Percentiles rank a stretch among this genome's conserved stretches.
Conservation (phyloP, 2,888 invertebrate genomes). For the Eupithecia centaureata region DNA sequence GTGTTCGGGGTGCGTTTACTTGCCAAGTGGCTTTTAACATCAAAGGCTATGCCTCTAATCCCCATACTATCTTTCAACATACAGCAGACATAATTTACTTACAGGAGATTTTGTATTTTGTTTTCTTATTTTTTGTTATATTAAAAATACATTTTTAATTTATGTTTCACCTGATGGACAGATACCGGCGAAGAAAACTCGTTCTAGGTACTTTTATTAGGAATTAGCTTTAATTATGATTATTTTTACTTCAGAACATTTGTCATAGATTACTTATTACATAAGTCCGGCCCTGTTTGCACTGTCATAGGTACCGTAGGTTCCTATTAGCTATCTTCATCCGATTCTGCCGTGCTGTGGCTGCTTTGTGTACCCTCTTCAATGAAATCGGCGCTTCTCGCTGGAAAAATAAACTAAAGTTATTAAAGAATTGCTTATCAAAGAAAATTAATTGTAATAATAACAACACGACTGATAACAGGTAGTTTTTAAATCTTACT, state of each 20-base stretch:
- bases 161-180: too few species aligned
- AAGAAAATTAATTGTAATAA: too few species aligned
- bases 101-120: too few species aligned
- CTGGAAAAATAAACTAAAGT: not conserved
- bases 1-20: slow-evolving; percentile 62
- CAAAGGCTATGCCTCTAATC: slow-evolving; percentile 62
- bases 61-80: slow-evolving; percentile 1
- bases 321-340: not conserved
- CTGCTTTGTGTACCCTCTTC: not conserved
- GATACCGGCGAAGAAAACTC: too few species aligned
- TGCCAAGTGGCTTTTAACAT: slow-evolving; percentile 75
- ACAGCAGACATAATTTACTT: not conserved
- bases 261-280: too few species aligned
- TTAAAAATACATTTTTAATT: too few species aligned
- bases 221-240: not conserved
- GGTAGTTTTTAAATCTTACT: too few species aligned
- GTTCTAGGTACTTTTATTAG: not conserved
- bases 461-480: too few species aligned
- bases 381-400: not conserved
- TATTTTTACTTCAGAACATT: not conserved
- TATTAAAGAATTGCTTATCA: too few species aligned
- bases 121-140: too few species aligned
- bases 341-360: not conserved
- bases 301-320: not conserved
- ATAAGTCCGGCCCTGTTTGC: not conserved